Conservation (phyloP, 2,113 vertebrate species). For the Pelecanus crispus region DNA sequence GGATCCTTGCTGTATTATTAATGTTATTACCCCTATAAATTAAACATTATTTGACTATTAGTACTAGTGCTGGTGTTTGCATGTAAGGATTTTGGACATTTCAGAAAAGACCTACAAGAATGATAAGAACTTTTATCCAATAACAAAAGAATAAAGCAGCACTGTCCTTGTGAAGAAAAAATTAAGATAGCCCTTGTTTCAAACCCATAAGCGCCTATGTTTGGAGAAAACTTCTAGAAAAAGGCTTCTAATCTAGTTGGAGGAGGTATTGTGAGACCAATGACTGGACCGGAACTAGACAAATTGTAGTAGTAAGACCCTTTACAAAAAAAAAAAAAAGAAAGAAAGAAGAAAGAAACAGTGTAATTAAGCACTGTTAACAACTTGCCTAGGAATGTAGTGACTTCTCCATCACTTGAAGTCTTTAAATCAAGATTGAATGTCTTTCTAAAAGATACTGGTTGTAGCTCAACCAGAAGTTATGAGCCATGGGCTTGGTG, state of each 20-base stretch:
- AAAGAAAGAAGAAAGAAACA: neutral
- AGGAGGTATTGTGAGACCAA: neutral
- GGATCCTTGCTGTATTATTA: neutral
- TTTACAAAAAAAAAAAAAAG: neutral
- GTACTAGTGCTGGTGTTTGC: neutral
- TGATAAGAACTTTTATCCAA: neutral
- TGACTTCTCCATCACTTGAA: slow-evolving; percentile 17
- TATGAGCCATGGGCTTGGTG: slow-evolving; percentile 32
- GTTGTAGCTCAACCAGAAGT: slow-evolving; percentile 32
- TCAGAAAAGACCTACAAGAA: neutral
- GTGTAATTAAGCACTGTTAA: neutral
- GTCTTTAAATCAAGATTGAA: slow-evolving; percentile 47
- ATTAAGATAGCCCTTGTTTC: neutral
- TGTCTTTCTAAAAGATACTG: neutral
- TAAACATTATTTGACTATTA: neutral
- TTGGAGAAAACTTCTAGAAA: neutral
- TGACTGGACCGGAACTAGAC: neutral
- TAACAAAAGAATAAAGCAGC: neutral
- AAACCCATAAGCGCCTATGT: neutral
- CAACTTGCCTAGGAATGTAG: neutral
- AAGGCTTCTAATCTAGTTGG: neutral
- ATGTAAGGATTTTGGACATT: neutral
- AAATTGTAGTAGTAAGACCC: neutral
- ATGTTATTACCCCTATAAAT: neutral
- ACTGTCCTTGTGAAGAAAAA: neutral